Base-by-base conservation (phyloP, 2,113 vertebrate species). In the Accipiter cooperii region DNA sequence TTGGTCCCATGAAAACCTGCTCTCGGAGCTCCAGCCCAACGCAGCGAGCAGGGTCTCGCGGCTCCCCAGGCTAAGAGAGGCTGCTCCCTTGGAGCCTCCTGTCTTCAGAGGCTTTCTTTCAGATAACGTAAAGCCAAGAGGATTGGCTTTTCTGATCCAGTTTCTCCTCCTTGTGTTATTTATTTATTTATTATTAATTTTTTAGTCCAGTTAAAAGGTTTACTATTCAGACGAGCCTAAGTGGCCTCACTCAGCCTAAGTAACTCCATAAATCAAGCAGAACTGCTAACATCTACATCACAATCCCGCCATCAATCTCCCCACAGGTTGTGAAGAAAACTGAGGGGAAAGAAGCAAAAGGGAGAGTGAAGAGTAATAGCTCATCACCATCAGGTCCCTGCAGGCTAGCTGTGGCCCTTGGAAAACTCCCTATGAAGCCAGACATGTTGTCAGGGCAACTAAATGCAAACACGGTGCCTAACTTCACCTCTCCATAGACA, bases 241-340 rank as follows among this genome's bases (percentile, higher is more conserved):
- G 98, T 98, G 98, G 98, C 99, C 99, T 99, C 99, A 99, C 99
- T 99, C 99, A 99, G 98, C 98, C 98, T 99, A 99, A 99, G 99
- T 99, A 99, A 99, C 98, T 99, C 99, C 97, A 99, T 99, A 99
- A 99, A 99, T 99, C 99, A 99, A 95, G 96, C 96, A 97, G 98
- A 98, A 98, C 99, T 98, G 99, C 99, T 99, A 99, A 99, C 99
- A 99, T 99, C 98, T 98, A 98, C 98, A 98, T 98, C 98, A 98
- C 98, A 98, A 98, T 98, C 98, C 98, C 96, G 96, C 99, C 98
- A 99, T 99, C 99, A 99, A 99, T 99, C 99, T 99, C 97, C 97
- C 97, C 98, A 97, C 98, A 98, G 99, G 98, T 98, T 98, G 98
- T 97, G 99, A 98, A 98, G 98, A 98, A 99, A 99, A 99, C 98